phyloP scores from a whole-genome alignment of 2,888 invertebrate species.

The Serrognathus titanus region DNA sequence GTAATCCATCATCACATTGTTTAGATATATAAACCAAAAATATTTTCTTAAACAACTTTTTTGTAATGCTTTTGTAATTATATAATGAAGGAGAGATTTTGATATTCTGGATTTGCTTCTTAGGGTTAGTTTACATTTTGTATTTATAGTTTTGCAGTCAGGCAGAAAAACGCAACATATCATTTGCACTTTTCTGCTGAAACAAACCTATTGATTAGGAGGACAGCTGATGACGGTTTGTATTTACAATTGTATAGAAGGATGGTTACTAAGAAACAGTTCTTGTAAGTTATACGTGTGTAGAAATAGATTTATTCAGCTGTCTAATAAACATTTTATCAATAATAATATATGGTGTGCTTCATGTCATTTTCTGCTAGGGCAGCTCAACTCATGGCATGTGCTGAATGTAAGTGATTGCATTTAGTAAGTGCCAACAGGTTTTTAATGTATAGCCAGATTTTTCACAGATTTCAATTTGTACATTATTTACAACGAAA shows the following conservation, averaged over 20 bases:
- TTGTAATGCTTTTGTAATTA: conserved; percentile 21
- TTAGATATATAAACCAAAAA: conserved; percentile 8
- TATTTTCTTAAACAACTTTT: conserved; percentile 23
- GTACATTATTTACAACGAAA: conserved; percentile 45
- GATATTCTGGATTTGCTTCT: conserved; percentile 21
- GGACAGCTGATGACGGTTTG: conserved; percentile 18
- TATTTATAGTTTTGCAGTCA: conserved; percentile 11
- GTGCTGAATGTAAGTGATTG: neutral
- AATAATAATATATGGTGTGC: conserved; percentile 40
- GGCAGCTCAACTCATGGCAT: conserved; percentile 31
- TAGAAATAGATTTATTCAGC: conserved; percentile 25
- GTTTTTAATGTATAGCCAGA: conserved; percentile 19
- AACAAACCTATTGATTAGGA: neutral
- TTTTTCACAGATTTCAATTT: conserved; percentile 23
- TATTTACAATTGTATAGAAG: conserved; percentile 24
- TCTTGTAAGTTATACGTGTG: conserved; percentile 26
- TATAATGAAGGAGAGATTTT: conserved; percentile 16
- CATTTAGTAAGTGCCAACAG: neutral
- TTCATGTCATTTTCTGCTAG: conserved; percentile 37
- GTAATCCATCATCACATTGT: conserved; percentile 23
- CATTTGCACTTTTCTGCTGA: neutral
- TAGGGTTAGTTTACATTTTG: conserved; percentile 14
- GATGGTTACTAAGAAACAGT: conserved; percentile 11
- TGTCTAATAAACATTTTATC: conserved; percentile 27
- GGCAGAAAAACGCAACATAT: neutral